Conservation (phyloP, 1,140 invertebrate species). For the Hetaerina americana region DNA sequence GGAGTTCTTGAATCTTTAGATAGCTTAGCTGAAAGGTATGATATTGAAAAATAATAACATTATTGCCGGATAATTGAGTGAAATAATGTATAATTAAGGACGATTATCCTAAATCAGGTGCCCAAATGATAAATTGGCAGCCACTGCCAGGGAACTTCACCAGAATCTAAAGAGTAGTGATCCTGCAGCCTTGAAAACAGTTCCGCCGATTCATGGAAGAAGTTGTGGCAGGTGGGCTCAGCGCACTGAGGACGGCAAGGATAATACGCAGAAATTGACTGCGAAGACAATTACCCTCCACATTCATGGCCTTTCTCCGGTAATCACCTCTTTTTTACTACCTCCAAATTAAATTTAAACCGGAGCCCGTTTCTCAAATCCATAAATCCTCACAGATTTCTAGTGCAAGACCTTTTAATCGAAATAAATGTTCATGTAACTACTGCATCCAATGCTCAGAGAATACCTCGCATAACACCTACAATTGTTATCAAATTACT, state of each 20-base stretch:
- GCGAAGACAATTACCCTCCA: neutral
- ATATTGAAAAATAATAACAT: too few species aligned
- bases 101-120: conserved; percentile 26
- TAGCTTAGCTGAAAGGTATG: neutral
- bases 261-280: neutral
- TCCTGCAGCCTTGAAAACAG: neutral
- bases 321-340: neutral
- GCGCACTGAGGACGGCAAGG: conserved; percentile 9
- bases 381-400: too few species aligned
- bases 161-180: neutral
- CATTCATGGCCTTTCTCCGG: neutral
- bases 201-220: conserved; percentile 26
- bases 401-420: too few species aligned
- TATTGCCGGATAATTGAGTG: too few species aligned
- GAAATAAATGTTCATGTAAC: too few species aligned
- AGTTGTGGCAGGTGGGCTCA: conserved; percentile 31
- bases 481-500: too few species aligned
- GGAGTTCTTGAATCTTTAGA: conserved; percentile 31
- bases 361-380: too few species aligned
- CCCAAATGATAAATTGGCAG: conserved; percentile 30
- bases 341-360: too few species aligned
- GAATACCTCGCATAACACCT: too few species aligned
- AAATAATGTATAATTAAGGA: too few species aligned
- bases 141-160: conserved; percentile 32
- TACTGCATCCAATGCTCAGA: too few species aligned